Base-by-base conservation (phyloP, 2,113 vertebrate species). In the Ramphastos sulfuratus region DNA sequence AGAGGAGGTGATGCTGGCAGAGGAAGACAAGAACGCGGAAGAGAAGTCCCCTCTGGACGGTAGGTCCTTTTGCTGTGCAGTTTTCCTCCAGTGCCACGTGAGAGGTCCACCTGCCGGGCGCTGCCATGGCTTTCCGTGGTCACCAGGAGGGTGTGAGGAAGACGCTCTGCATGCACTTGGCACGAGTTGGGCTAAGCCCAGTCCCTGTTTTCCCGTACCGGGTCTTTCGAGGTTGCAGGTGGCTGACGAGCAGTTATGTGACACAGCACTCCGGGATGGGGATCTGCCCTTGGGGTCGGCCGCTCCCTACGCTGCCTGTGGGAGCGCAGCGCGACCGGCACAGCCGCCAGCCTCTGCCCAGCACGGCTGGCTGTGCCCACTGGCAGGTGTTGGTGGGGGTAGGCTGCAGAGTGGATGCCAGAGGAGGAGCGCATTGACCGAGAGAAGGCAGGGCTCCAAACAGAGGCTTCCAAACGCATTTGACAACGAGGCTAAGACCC, bases 1-100 rank as follows among this genome's bases (percentile, higher is more conserved):
- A 99, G 99, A 99, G 98, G 99, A 99, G 94, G 99, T 99, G 66
- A 99, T 99, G 99, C 97, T 99, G 97, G 99, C 99, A 4, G 99
- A 99, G 85, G 99, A 99, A 90, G 99, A 99, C 96, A 98, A 98
- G 96, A 98, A 99, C 0, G 99, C 99, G 0, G 99, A 98, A 86
- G 99, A 99, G 93, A 99, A 99, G 79, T 99, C 98, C 74, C 98
- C 99, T 39, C 92, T 99, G 97, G 99, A 99, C 87, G 98, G 98
- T 97, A 98, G 97, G 81, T 99, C 75, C 0, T 59, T 89, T 93
- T 81, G 74, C 70, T 39, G 65, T 14, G 84, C 2, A 2, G 2
- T 15, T 27, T 52, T 54, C 27, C 44, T 88, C 54, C 80, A 58
- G 67, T 42, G 70, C 6, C n/a, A 48, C 4, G 5, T 42, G 70